Evolutionary conservation across 37 sponge, comb jelly and placozoan genomes (phyloP), one percentile per base, ranked within the genome.

Genomic region (Crambe crambe): DNA sequence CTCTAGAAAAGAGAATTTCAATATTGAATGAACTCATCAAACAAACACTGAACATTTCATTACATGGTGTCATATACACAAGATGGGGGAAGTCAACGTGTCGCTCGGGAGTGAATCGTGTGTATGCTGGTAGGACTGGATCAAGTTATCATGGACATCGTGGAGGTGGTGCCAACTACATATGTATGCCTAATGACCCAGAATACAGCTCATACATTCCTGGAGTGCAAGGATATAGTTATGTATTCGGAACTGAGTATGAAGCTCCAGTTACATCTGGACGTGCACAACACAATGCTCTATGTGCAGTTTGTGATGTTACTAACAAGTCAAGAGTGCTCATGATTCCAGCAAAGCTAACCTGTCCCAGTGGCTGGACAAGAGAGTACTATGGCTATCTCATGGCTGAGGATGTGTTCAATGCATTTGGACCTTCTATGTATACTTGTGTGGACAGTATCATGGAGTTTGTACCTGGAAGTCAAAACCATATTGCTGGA

Each of bases 11-110:
- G n/a, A n/a, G n/a, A n/a, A n/a, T n/a, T n/a, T n/a, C n/a, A n/a
- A n/a, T n/a, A n/a, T n/a, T n/a, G n/a, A n/a, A n/a, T n/a, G n/a
- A n/a, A n/a, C n/a, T n/a, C n/a, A n/a, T n/a, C n/a, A n/a, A n/a
- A n/a, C n/a, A n/a, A n/a, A n/a, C n/a, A n/a, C n/a, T n/a, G n/a
- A n/a, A n/a, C n/a, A n/a, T n/a, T n/a, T n/a, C n/a, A 15, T 6
- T n/a, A n/a, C n/a, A n/a, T n/a, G 81, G 82, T 2, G 83, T 64
- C 42, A n/a, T 32, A 29, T 87, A 87, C 56, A 80, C 77, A 8
- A 69, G 88, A 47, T 88, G 85, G 88, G 88, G 88, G 12, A 76
- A 51, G 42, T 72, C 68, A 2, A 65, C 78, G 15, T 88, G 88
- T 43, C 88, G 82, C 30, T 32, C 41, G 29, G 88, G 78, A 77